These are phyloP conservation scores for Baryphthengus martii DNA, from an alignment of 2,113 vertebrate species.

Conservation along the genomic window DNA sequence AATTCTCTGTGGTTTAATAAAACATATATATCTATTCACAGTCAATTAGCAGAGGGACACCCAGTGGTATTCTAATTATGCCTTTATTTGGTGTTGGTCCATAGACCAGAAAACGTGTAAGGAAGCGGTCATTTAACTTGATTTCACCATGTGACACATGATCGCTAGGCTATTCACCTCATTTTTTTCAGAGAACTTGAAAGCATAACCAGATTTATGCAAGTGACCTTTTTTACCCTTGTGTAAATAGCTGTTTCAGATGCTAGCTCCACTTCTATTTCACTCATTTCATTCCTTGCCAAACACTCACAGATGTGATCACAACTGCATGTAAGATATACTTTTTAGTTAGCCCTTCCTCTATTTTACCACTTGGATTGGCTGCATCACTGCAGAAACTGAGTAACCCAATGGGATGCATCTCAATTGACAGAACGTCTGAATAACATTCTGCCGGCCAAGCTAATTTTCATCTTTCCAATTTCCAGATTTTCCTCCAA, in stretches of 20 bases:
- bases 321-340: neutral
- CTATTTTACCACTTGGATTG: neutral
- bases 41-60: conserved; percentile 46
- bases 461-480: neutral
- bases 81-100: conserved; percentile 63
- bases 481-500: neutral
- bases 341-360: neutral
- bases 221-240: neutral
- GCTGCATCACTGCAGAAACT: neutral
- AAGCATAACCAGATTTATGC: neutral
- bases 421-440: neutral
- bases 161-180: neutral
- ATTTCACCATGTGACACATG: neutral
- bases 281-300: neutral
- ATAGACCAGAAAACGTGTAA: neutral
- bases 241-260: neutral
- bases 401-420: neutral
- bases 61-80: conserved; percentile 35
- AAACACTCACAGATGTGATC: neutral
- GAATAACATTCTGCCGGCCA: neutral
- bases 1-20: conserved; percentile 36
- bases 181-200: neutral
- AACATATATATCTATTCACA: conserved; percentile 46
- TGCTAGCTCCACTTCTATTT: neutral
- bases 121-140: conserved; percentile 19